Evolutionary conservation across 1,140 invertebrate species (phyloP), one percentile per base, ranked within the genome.

Genomic region (Trichonephila clavipes): DNA sequence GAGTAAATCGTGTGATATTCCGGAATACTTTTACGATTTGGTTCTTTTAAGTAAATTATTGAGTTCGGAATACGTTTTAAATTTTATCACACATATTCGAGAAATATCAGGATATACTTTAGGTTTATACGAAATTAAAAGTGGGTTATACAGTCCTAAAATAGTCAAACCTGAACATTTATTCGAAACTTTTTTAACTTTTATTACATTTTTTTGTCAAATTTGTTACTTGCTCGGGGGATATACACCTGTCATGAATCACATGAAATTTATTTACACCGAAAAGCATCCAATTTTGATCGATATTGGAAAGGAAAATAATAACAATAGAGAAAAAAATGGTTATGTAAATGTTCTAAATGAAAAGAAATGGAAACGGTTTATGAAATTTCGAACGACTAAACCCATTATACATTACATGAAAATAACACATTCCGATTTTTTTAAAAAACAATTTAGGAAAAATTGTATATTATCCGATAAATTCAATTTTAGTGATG

Each of bases 11-110:
- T 88, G 87, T 51, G 87, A 88, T 69, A 88, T 88, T 24, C 88
- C 88, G 5, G 88, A 90, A n/a, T 72, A 83, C 62, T 91, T 91
- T 83, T 51, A 83, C 34, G 90, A 91, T 64, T 62, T 91, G 24
- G 83, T 91, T 44, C 19, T 44, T 14, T 28, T 91, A 24, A 62
- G 64, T 59, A 28, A 59, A 77, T 16, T n/a, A 59, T 59, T 90
- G 8, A n/a, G 88, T n/a, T 44, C 72, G 5, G 40, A 91, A 40
- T 91, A 83, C 24, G 59, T 83, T 14, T 66, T 91, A 72, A 44
- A 40, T 44, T 91, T 91, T 12, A 24, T 44, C 16, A 21, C n/a
- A 7, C 90, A 91, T 51, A 40, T 91, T 44, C n/a, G 81, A 21
- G 90, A 91, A 5, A 51, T 19, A 12, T 83, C 24, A 1, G 90